Evolutionary conservation across 2,113 vertebrate species (phyloP), one percentile per base, ranked within the genome.

Genomic region (Xiphophorus hellerii): DNA sequence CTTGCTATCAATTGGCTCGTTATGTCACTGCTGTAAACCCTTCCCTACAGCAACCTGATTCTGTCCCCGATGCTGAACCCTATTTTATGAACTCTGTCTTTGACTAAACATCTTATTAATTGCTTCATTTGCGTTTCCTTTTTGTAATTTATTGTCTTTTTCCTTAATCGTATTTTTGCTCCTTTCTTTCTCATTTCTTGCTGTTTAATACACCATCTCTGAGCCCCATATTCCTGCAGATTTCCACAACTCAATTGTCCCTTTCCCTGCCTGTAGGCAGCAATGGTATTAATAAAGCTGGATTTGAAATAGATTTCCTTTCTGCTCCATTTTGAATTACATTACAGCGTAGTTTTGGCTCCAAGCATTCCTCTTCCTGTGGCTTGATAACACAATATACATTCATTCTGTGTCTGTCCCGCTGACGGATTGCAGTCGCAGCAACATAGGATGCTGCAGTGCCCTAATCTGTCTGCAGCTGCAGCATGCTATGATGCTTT

Each of bases 271-370:
- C 89, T 74, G 77, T 60, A 77, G 84, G 90, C 85, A 66, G 66
- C 39, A 5, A 48, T 69, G 76, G 69, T 87, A 84, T 90, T 92
- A 92, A 90, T 89, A 81, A 84, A 86, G 80, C 63, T 73, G 77
- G 69, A 91, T 90, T 87, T 76, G 68, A 89, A 87, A 87, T 77
- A 80, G 73, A 88, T 76, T 78, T 87, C 60, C 79, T 86, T 83
- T 87, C 86, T 73, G 67, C 80, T 80, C 75, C 74, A 48, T 79
- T 78, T 71, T 87, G 78, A 85, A 87, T 88, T 31, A 84, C 78
- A 82, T 87, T 84, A 77, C 72, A 7, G 44, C 5, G 12, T 37
- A 60, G 64, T 77, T 80, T 71, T 73, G 83, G 84, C 90, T 88
- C 70, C 1, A 44, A 85, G 80, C 71, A 6, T 73, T 81, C 44